Base-by-base conservation (phyloP, 2,888 invertebrate genomes). In the Pristionchus arcanus region DNA sequence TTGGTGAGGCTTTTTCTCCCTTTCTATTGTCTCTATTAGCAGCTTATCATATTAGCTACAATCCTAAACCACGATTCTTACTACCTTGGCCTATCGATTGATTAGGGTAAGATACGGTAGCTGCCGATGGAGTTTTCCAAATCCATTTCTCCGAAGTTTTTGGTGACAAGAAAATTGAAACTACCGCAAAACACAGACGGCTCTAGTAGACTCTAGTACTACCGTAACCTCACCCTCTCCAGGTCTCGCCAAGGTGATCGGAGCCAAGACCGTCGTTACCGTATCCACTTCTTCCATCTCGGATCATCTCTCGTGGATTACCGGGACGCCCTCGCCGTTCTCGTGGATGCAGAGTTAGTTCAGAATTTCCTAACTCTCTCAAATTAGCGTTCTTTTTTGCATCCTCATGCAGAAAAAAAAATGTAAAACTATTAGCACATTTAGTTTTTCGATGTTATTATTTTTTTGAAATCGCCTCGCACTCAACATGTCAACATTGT, bases 261-360 rank as follows among this genome's bases (percentile, higher is more conserved):
- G 84, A 15, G 84, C 84, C 9, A 85, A 85, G 84, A 59, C 84
- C 5, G 59, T 85, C 7, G 84, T 85, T 34, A 85, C 84, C 13
- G 84, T 85, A 16, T 85, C 84, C 19, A 59, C 84, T 31, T 85
- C 84, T 4, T 85, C 84, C 31, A 25, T 85, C 11, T 85, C 84
- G 11, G 84, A 85, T 16, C 84, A 85, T 59, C 84, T 85, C 31
- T 42, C 84, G 31, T 85, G 84, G 84, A 85, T 59, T 25, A 85
- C 84, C 9, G 84, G 84, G 0, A 85, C 84, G n/a, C 84, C 84
- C 25, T 16, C 59, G 7, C 84, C 84, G 1, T 59, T 85, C 55
- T 85, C 84, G 11, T 59, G 59, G 55, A 85, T 85, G 59, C 84
- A 85, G 13, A 85, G 84, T 85, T 2, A 34, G 74, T 74, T 34